A percentile compares a stretch with the other conserved stretches of the same genome.
Conservation (phyloP, 2,888 invertebrate genomes). For the Melolontha melolontha region DNA sequence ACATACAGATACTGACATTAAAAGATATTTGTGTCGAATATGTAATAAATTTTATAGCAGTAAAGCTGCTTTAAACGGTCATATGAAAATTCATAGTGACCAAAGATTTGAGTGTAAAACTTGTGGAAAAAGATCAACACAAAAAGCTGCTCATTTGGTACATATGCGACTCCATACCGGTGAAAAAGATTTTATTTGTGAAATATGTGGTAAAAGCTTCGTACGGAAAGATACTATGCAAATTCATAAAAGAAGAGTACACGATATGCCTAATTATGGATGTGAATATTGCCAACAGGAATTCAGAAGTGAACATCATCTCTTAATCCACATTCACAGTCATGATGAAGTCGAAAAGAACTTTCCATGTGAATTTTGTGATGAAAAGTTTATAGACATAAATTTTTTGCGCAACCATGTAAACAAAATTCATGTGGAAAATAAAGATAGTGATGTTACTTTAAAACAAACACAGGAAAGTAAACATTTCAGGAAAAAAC, state of each 20-base stretch:
- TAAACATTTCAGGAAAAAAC: not conserved
- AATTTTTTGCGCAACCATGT: conserved; percentile 49
- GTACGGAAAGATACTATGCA: conserved; percentile 50
- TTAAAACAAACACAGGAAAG: not conserved
- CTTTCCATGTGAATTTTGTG: conserved; percentile 46
- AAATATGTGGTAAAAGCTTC: conserved; percentile 56
- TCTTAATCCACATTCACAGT: conserved; percentile 46
- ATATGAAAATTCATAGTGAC: conserved; percentile 46
- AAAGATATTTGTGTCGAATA: conserved; percentile 44
- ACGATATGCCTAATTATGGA: conserved; percentile 36
- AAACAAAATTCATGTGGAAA: conserved; percentile 46
- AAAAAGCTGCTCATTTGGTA: conserved; percentile 44
- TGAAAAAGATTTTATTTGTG: conserved; percentile 57
- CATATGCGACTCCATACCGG: conserved; percentile 49
- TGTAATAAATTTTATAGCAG: conserved; percentile 49
- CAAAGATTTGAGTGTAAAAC: conserved; percentile 45
- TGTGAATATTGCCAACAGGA: conserved; percentile 43
- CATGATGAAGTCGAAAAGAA: conserved; percentile 47
- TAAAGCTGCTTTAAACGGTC: conserved; percentile 45
- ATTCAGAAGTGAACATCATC: conserved; percentile 44
- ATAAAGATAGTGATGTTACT: conserved; percentile 4
- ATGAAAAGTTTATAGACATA: conserved; percentile 45
- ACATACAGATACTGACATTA: conserved; percentile 43
- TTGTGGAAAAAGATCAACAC: conserved; percentile 48
- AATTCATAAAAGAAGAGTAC: conserved; percentile 51